Evolutionary conservation across 2,888 invertebrate species (phyloP), one percentile per base, ranked within the genome.

Genomic region (Didymodactylos carnosus): DNA sequence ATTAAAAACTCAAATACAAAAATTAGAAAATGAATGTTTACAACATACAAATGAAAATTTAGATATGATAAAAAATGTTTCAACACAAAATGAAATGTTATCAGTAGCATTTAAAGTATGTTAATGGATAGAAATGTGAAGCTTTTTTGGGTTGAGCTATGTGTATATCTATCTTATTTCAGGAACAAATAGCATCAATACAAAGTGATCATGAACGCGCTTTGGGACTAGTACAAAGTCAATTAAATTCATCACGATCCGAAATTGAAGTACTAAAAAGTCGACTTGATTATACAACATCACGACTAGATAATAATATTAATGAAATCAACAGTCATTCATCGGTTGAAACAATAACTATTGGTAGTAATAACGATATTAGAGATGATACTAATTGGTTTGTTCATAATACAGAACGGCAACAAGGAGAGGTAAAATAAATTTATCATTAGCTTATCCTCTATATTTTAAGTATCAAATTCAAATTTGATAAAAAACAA

Each of bases 201-300:
- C 10, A 62, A 62, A n/a, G n/a, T 19, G 62, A 62, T 62, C 35
- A 62, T n/a, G 62, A 62, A 62, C 62, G 35, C 19, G 80, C 82
- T 51, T 76, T 84, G 25, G 80, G 82, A 41, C 78, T 80, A 71
- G 76, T 86, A 70, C 83, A 84, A 76, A 78, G 79, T 35, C 85
- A 85, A 77, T 77, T 84, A 46, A 84, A 84, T 51, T 78, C 79
- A 62, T 78, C 80, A n/a, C 82, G 82, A 75, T 76, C 78, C 39
- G 82, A 83, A 76, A 80, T 81, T 29, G 73, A 73, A 27, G 46
- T 43, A 25, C 27, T 73, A 73, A 73, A 73, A 39, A 39, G 39
- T 43, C 41, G 39, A 13, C 13, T 73, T 11, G 43, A 70, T n/a
- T 35, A n/a, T n/a, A n/a, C n/a, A n/a, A n/a, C 7, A 19, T 62